Evolutionary conservation across 2,797 vertebrate species (phyloP), one percentile per base, ranked within the genome.

Genomic region (Enteromius afrohamiltoni): DNA sequence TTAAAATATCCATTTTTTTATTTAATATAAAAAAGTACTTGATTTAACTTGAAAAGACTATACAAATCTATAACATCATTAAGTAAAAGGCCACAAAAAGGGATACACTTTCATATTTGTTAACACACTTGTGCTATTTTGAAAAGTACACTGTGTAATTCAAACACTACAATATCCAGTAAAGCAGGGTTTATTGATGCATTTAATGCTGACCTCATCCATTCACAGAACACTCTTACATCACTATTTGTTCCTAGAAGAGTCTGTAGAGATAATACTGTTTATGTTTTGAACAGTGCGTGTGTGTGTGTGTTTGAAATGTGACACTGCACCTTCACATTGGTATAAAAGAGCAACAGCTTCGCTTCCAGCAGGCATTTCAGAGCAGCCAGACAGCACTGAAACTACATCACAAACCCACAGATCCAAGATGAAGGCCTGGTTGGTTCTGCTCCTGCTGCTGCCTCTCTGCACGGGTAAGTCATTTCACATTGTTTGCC

Each of bases 401-500:
- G 47, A 67, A 74, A 26, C 31, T 11, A 8, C 70, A 37, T 51
- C 26, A 26, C 3, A 14, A 69, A 65, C 62, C 49, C 55, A 71
- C 31, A 85, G 58, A 69, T 62, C 76, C 47, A 86, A 37, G 34
- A 90, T 90, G 88, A 91, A 89, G 81, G 78, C 82, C 82, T 88
- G 77, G 79, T 49, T 91, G 6, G 16, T 88, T 49, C 82, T 90
- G 75, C 21, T 88, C 3, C 49, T 90, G 79, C 45, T 91, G 62
- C 80, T 89, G 77, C 89, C 89, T n/a, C 4, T 89, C 51, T 89
- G 89, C 31, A 37, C 77, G 49, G 89, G 85, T 88, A 45, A 78
- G 75, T 42, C 16, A 17, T 10, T 49, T 21, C 47, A 21, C 26
- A 49, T 29, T 0, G 8, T 71, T 47, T 29, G 45, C 23, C 1